These are phyloP conservation scores for Tipula unca DNA, from an alignment of 2,888 invertebrate genomes.

Conservation along the genomic window DNA sequence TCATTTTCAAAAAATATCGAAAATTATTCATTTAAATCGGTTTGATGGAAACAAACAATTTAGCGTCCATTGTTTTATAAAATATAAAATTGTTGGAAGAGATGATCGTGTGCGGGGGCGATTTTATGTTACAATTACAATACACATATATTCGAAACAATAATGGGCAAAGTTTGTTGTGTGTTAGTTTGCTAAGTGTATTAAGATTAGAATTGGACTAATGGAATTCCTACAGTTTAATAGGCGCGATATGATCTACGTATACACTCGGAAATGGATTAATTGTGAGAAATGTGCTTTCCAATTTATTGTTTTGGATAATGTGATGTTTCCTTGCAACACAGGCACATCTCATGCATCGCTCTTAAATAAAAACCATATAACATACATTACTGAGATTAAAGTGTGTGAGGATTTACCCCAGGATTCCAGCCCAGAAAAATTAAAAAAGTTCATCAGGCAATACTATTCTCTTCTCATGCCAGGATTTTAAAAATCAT, in stretches of 20 bases:
- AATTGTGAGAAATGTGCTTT: not conserved
- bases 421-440: too few relatives aligned
- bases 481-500: too few relatives aligned
- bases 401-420: too few relatives aligned
- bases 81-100: not conserved
- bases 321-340: too few relatives aligned
- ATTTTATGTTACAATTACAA: not conserved
- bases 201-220: not conserved
- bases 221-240: not conserved
- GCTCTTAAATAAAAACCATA: too few relatives aligned
- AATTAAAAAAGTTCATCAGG: too few relatives aligned
- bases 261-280: not conserved
- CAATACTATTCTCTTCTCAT: too few relatives aligned
- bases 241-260: not conserved
- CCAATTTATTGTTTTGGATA: not conserved
- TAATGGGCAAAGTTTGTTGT: not conserved
- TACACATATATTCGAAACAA: not conserved
- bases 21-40: slow-evolving; percentile 8
- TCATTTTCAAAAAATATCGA: not conserved
- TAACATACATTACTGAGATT: too few relatives aligned
- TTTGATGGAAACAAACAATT: not conserved
- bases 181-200: not conserved
- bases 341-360: too few relatives aligned
- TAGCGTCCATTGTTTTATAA: not conserved
- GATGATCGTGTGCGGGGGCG: not conserved